Evolutionary conservation across 2,797 vertebrate species (phyloP).

Genomic region (Nasua narica): DNA sequence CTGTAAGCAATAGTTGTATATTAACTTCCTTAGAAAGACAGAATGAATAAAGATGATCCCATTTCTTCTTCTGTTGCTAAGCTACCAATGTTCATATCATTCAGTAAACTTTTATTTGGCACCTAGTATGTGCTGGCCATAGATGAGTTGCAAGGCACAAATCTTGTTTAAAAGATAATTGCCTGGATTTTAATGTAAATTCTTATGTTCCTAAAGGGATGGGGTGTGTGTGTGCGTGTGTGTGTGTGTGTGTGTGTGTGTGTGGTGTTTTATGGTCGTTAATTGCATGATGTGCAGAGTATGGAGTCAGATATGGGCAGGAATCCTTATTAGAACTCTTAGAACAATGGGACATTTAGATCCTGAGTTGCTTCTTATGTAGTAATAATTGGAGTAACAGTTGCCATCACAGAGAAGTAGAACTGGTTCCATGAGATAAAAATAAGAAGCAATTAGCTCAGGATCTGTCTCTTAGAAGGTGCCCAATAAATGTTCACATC

Average conservation of each 20-base stretch:
- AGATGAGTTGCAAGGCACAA: conserved; percentile 46
- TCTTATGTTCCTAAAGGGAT: conserved; percentile 7
- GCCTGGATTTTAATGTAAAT: conserved; percentile 19
- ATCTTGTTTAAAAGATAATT: conserved; percentile 32
- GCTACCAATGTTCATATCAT: conserved; percentile 31
- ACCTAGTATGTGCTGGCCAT: neutral
- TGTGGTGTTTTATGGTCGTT: conserved; percentile 22
- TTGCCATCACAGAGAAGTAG: neutral
- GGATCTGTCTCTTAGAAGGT: neutral
- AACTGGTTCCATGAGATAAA: neutral
- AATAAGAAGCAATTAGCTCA: conserved; percentile 23
- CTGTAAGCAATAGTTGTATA: conserved; percentile 44
- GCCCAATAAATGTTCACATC: conserved; percentile 1
- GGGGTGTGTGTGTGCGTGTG: neutral
- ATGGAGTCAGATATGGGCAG: conserved; percentile 6
- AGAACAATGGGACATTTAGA: conserved; percentile 22
- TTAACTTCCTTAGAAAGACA: conserved; percentile 42
- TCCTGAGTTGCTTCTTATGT: neutral
- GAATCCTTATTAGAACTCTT: neutral
- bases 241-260: neutral
- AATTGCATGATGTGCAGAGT: neutral
- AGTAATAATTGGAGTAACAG: neutral
- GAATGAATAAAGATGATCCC: conserved; percentile 33
- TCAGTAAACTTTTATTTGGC: conserved; percentile 56
- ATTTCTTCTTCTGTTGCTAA: conserved; percentile 43